Percentiles rank a stretch among this genome's conserved stretches.
phyloP scores from a whole-genome alignment of 2,113 vertebrate genomes.

The Pollimyrus isidori region DNA sequence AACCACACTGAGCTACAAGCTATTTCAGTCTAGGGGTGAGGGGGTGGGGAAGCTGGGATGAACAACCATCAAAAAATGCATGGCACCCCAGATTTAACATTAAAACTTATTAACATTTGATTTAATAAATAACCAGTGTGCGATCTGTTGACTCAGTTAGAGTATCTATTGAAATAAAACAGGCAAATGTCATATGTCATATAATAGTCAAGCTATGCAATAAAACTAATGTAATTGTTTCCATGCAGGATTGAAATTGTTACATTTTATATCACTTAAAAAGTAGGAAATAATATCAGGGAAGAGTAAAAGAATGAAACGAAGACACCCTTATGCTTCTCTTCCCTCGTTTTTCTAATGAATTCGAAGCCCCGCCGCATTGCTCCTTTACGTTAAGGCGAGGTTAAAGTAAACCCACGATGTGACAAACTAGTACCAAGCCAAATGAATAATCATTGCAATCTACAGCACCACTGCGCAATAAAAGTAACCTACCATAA shows the following conservation, averaged over 20 bases:
- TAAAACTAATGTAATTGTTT: neutral
- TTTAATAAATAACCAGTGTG: neutral
- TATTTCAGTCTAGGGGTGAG: neutral
- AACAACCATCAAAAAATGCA: neutral
- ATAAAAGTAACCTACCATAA: neutral
- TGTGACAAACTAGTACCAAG: neutral
- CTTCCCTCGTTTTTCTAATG: neutral
- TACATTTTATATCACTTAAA: neutral
- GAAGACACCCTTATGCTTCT: neutral
- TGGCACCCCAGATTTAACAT: neutral
- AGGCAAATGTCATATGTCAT: neutral
- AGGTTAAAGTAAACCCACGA: neutral
- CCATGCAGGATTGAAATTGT: neutral
- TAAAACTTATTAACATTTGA: neutral
- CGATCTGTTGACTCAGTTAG: neutral
- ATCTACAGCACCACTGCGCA: neutral
- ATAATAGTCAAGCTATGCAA: neutral
- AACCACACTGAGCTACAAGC: neutral
- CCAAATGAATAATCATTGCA: conserved; percentile 3
- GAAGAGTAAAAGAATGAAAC: neutral
- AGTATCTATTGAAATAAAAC: neutral
- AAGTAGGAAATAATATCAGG: neutral
- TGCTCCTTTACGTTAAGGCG: neutral
- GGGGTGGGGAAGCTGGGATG: neutral
- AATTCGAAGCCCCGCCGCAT: neutral